Evolutionary conservation across 2,888 invertebrate genomes (phyloP), one percentile per base, ranked within the genome.

Genomic region (Dolichomitus sp.): DNA sequence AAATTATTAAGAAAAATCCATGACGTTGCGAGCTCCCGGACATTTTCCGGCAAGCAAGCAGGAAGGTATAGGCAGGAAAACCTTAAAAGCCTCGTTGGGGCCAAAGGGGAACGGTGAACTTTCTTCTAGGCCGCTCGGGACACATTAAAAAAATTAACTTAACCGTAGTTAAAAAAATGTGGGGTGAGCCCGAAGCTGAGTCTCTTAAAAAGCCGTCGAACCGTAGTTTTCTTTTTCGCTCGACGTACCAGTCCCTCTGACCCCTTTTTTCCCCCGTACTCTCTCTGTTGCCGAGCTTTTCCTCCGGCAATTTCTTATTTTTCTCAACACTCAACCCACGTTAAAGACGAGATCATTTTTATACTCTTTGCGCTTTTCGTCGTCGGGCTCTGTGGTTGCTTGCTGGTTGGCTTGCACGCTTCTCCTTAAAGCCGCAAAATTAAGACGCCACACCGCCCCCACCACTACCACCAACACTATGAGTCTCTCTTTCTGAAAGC

Each of bases 121-220:
- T 82, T 23, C 63, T 74, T 45, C 19, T 48, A 70, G 65, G 83
- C 50, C 70, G 57, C 72, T 65, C 50, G 74, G 72, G 74, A 70
- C 27, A 52, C 80, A 82, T 84, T 72, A 72, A 84, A 86, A 84
- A 86, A 82, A 81, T 85, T 85, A 84, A 81, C 70, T 83, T 79
- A 77, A 84, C 76, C 83, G 66, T 74, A 74, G 70, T 68, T 45
- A n/a, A 48, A 76, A 54, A 76, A 63, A 37, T 0, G 37, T 30
- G 66, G 37, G 69, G 17, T 70, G 54, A 80, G 63, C 54, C 57
- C 42, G 50, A 70, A 68, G 77, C 72, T 65, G 68, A 68, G 68
- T 69, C 77, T 72, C 77, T 73, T 57, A 69, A 76, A 83, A 66
- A 17, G 73, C 73, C 78, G 69, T 77, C 48, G 33, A 37, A 70